A percentile compares a stretch with the other conserved stretches of the same genome.
Conservation (phyloP, 1,140 invertebrate genomes). For the Branchinecta lindahli region DNA sequence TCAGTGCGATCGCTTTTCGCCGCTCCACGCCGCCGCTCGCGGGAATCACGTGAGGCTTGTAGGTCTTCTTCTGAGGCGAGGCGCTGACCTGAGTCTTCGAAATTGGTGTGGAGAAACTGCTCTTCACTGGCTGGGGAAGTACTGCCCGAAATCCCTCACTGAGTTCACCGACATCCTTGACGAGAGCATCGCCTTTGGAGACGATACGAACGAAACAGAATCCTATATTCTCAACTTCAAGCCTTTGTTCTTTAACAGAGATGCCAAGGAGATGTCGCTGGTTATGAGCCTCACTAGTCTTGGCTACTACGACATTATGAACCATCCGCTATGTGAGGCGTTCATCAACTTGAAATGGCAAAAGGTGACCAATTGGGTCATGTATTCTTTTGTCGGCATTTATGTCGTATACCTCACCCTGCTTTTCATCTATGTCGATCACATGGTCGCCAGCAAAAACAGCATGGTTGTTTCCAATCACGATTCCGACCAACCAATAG, state of each 20-base stretch:
- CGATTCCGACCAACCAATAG: too few relatives aligned
- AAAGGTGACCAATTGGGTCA: conserved; percentile 71
- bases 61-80: conserved; percentile 59
- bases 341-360: conserved; percentile 73
- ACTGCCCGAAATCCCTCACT: conserved; percentile 60
- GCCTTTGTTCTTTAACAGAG: conserved; percentile 52
- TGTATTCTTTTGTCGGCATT: conserved; percentile 57
- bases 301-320: conserved; percentile 60
- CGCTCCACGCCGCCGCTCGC: conserved; percentile 66
- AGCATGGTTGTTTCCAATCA: background rate
- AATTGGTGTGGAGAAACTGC: conserved; percentile 66
- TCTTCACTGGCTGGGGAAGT: conserved; percentile 57
- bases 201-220: conserved; percentile 63
- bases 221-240: conserved; percentile 62
- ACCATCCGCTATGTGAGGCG: conserved; percentile 64
- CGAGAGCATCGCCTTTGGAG: conserved; percentile 53
- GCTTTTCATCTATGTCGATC: conserved; percentile 53
- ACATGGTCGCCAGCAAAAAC: conserved; percentile 16
- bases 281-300: conserved; percentile 64
- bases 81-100: conserved; percentile 63
- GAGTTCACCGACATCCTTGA: conserved; percentile 55
- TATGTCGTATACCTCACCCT: conserved; percentile 59
- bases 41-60: conserved; percentile 68
- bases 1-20: conserved; percentile 42
- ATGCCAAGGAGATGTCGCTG: conserved; percentile 53